Evolutionary conservation across 2,888 invertebrate species (phyloP), one percentile per base, ranked within the genome.

Genomic region (Drosophila buzzatii): DNA sequence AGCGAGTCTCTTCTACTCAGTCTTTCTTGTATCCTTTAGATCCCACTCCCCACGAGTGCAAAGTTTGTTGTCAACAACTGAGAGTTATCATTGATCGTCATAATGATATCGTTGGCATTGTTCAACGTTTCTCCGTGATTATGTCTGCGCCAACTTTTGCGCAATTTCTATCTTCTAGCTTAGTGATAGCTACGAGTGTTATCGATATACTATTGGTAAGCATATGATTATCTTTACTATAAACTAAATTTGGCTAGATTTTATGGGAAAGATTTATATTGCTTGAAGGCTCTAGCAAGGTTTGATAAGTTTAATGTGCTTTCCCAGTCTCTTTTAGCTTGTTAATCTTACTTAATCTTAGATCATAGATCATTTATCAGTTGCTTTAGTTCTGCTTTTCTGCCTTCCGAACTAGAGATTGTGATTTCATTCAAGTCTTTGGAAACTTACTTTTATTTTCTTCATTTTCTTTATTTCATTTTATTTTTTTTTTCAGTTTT

Each of bases 151-250:
- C 89, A 7, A 76, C 84, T 2, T 89, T 84, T 39, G 82, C 75
- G 1, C 89, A 84, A 31, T 84, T 84, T 9, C 39, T 84, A 14
- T 89, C 84, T 10, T 37, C 84, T 37, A 84, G 84, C 31, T 14
- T 84, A 57, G 85, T 89, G 10, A 86, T 84, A 69, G 84, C 89
- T 57, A 78, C 87, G 51, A 81, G 89, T 37, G 68, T 84, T 7
- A 89, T 84, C 41, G 89, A 86, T 27, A 84, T 84, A 66, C 69
- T 89, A 7, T 9, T 84, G 67, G 84, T 86, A 37, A 70, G 75
- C 1, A 23, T 2, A 18, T 9, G 16, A 56, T 42, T n/a, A 33
- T 8, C n/a, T 51, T 20, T 51, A 33, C 33, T 12, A 6, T 31
- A 18, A 10, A 33, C 7, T 33, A 18, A 51, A 33, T 33, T 33